Evolutionary conservation across 2,888 invertebrate genomes (phyloP).

Genomic region (Rhopalosiphum nymphaeae): DNA sequence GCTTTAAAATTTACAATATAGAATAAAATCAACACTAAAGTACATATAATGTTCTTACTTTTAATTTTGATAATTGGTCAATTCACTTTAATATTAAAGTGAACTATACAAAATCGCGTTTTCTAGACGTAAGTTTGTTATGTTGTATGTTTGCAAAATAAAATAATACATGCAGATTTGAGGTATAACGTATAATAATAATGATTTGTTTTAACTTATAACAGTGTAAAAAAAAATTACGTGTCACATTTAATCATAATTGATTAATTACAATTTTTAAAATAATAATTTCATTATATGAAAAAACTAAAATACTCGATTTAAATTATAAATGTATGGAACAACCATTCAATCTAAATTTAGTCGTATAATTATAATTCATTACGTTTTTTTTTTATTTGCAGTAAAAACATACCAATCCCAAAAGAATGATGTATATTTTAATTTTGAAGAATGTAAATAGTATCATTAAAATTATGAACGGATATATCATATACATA

Average conservation of each 20-base stretch:
- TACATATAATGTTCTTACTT: no score
- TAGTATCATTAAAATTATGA: neutral
- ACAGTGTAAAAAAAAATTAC: neutral
- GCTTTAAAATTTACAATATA: no score
- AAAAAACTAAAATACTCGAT: neutral
- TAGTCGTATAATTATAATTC: neutral
- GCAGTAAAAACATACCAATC: neutral
- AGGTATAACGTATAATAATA: neutral
- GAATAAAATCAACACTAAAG: no score
- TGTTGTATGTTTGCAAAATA: no score
- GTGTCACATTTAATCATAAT: neutral
- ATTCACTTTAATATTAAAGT: no score
- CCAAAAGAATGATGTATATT: neutral
- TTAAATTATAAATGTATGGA: neutral
- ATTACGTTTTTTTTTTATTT: neutral
- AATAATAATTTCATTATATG: neutral
- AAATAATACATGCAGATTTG: no score
- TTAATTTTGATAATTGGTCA: no score
- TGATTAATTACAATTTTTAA: neutral
- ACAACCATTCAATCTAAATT: neutral
- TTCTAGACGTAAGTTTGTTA: no score
- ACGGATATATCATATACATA: neutral
- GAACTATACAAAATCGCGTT: no score
- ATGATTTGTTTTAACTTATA: neutral
- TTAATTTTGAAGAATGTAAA: neutral